Base-by-base conservation (phyloP, 2,113 vertebrate species). In the Pygoscelis adeliae region DNA sequence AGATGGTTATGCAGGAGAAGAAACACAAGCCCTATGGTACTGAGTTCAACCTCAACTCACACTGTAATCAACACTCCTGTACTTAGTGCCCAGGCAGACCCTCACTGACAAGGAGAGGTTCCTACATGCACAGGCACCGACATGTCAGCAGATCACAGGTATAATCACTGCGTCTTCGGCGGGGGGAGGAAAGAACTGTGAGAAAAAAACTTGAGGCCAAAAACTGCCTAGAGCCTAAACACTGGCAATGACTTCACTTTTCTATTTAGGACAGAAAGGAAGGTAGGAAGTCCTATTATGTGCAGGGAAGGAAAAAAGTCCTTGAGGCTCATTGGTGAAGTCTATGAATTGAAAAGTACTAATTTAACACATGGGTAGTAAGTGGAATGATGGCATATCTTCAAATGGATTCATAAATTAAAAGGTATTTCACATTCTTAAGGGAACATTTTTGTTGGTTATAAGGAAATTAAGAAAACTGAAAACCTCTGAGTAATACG, bases 141-240 rank as follows among this genome's bases (percentile, higher is more conserved):
- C 96, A 72, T 1, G 77, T 40, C 78, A 50, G 52, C 44, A 50
- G 38, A 52, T 47, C 84, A 38, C 26, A 42, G 77, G 65, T 52
- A 56, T n/a, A 69, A 94, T 49, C 94, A 25, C 80, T 47, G 59
- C 2, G 2, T 78, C 77, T 92, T 82, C 53, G 42, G 5, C 1
- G 4, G 7, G 12, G 22, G 46, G 10, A 44, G 79, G 36, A 38
- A 83, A 66, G 56, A 76, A 62, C 78, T 91, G 89, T 94, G 91
- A 93, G 95, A 96, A 96, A 42, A 87, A 91, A 87, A 66, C 42
- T 36, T 17, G 32, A 71, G 74, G 26, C 82, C 58, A 93, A 90
- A 96, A 86, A 78, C 63, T 73, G 91, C 96, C 97, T 95, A 34
- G 55, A 95, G 97, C 94, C 97, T 74, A 94, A 97, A 96, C 87